Evolutionary conservation across 2,797 vertebrate species (phyloP).

Genomic region (Pelobates cultripes): DNA sequence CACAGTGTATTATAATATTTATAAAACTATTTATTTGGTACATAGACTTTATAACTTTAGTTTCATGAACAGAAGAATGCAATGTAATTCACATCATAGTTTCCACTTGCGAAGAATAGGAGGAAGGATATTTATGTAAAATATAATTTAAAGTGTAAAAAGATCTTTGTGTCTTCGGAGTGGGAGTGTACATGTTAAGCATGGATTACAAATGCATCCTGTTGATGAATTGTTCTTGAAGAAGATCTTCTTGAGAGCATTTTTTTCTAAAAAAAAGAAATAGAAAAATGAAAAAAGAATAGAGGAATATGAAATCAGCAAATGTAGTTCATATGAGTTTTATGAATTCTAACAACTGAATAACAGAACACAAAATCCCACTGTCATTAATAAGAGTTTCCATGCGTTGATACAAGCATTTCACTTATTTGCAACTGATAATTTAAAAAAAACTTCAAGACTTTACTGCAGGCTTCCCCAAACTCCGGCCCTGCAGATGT

Average conservation of each 20-base stretch:
- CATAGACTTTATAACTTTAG: constrained; percentile 25
- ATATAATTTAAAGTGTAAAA: constrained; percentile 50
- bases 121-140: constrained; percentile 36
- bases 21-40: constrained; percentile 50
- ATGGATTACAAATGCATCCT: constrained; percentile 31
- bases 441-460: no score
- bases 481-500: no score
- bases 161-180: constrained; percentile 15
- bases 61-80: constrained; percentile 31
- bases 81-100: neutral
- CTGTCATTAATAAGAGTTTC: no score
- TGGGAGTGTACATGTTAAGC: constrained; percentile 3
- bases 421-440: no score
- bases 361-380: no score
- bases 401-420: no score
- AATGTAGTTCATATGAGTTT: neutral
- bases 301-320: neutral
- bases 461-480: no score
- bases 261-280: constrained; percentile 39
- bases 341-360: neutral
- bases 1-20: neutral
- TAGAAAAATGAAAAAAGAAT: neutral
- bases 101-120: neutral
- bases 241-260: constrained; percentile 35
- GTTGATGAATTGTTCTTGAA: constrained; percentile 48